A percentile compares a stretch with the other conserved stretches of the same genome.
phyloP scores from a whole-genome alignment of 2,113 vertebrate genomes.

The Irena cyanogastra region DNA sequence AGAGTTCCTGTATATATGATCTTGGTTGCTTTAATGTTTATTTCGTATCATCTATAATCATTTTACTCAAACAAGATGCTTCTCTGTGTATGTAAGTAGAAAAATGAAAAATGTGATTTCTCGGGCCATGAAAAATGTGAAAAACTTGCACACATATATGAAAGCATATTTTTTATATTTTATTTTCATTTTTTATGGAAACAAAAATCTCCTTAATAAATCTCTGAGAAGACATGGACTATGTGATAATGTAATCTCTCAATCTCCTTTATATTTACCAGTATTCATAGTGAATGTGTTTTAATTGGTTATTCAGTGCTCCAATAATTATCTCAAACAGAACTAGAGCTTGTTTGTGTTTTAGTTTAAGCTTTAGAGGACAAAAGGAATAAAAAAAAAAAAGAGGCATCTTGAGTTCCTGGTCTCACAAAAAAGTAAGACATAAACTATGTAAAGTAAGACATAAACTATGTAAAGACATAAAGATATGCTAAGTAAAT shows the following conservation, averaged over 20 bases:
- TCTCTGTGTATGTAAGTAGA: neutral
- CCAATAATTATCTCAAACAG: neutral
- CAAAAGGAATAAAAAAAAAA: neutral
- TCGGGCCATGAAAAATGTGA: neutral
- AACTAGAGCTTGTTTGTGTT: neutral
- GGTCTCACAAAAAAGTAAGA: neutral
- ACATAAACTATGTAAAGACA: neutral
- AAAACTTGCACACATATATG: neutral
- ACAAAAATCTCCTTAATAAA: neutral
- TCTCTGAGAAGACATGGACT: neutral
- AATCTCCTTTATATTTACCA: neutral
- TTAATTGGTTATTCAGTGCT: neutral
- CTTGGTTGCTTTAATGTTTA: neutral
- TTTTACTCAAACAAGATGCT: neutral
- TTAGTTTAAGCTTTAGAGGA: neutral
- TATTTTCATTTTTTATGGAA: neutral
- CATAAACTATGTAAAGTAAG: neutral
- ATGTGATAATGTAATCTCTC: neutral
- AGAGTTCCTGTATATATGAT: neutral
- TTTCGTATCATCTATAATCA: neutral
- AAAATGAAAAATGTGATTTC: neutral
- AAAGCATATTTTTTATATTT: neutral
- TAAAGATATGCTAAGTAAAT: neutral
- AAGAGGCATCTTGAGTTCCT: neutral
- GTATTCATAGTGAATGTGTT: neutral